Evolutionary conservation across 2,888 invertebrate genomes (phyloP).

Genomic region (Agonum fuliginosum): DNA sequence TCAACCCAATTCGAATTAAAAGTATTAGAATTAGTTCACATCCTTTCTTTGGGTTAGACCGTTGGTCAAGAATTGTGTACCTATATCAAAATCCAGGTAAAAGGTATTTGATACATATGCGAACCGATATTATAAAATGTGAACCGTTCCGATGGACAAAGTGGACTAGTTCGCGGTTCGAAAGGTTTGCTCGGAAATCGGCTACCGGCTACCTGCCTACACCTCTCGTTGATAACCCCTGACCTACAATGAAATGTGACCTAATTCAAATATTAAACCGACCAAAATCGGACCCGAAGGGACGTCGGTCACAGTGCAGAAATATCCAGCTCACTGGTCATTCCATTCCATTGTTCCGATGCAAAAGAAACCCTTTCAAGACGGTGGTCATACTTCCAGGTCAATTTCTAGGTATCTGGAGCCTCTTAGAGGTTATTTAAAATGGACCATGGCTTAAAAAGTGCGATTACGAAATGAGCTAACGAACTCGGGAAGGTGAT

Average conservation of each 20-base stretch:
- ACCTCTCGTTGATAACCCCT: constrained; percentile 41
- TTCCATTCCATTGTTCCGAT: constrained; percentile 13
- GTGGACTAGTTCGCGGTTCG: background rate
- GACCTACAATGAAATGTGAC: constrained; percentile 50
- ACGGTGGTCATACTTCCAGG: constrained; percentile 53
- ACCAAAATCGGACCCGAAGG: constrained; percentile 17
- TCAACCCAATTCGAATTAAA: constrained; percentile 33
- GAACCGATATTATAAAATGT: constrained; percentile 26
- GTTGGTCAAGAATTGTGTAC: constrained; percentile 23
- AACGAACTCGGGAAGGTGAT: constrained; percentile 45
- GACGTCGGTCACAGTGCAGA: constrained; percentile 25
- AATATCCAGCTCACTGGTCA: constrained; percentile 25
- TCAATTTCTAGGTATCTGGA: constrained; percentile 29
- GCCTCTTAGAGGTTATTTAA: constrained; percentile 33
- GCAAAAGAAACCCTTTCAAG: constrained; percentile 41
- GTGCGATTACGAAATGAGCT: constrained; percentile 34
- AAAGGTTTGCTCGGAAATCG: background rate
- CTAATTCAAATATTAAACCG: constrained; percentile 48
- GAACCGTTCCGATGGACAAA: constrained; percentile 22
- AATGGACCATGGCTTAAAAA: constrained; percentile 53
- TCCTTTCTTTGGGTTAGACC: constrained; percentile 34
- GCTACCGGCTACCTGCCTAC: constrained; percentile 52
- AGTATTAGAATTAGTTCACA: constrained; percentile 52
- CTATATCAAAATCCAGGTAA: constrained; percentile 51
- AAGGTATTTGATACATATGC: constrained; percentile 39